These are phyloP conservation scores for Cyclopterus lumpus DNA, from an alignment of 2,797 vertebrate species.

Conservation along the genomic window DNA sequence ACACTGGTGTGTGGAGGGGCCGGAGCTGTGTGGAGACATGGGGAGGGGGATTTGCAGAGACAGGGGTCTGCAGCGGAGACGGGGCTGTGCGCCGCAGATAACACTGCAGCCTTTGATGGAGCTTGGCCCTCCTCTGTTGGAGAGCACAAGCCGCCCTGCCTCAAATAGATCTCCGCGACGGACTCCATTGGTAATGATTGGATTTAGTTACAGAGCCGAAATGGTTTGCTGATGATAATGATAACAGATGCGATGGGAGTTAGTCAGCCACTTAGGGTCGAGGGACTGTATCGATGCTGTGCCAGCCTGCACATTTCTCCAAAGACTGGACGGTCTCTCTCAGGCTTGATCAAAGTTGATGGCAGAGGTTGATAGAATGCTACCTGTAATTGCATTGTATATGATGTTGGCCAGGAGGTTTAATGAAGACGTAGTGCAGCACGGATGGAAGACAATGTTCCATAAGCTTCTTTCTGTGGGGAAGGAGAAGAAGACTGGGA, in stretches of 20 bases:
- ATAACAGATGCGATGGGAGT: slow-evolving; percentile 77
- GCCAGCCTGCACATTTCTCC: slow-evolving; percentile 65
- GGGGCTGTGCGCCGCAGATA: slow-evolving; percentile 78
- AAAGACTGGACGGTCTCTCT: slow-evolving; percentile 34
- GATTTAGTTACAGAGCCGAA: slow-evolving; percentile 77
- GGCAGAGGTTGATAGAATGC: slow-evolving; percentile 57
- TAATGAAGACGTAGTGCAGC: slow-evolving; percentile 56
- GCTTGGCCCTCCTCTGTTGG: slow-evolving; percentile 61
- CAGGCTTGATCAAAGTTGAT: slow-evolving; percentile 60
- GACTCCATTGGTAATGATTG: slow-evolving; percentile 78
- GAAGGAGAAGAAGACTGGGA: slow-evolving; percentile 9
- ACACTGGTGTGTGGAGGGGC: slow-evolving; percentile 60
- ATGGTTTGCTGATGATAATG: slow-evolving; percentile 74
- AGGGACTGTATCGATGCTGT: slow-evolving; percentile 49
- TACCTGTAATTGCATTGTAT: slow-evolving; percentile 73
- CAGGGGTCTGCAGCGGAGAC: slow-evolving; percentile 68
- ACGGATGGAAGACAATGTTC: slow-evolving; percentile 31
- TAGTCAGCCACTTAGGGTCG: slow-evolving; percentile 66
- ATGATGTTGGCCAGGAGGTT: slow-evolving; percentile 34
- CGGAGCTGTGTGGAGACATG: slow-evolving; percentile 40
- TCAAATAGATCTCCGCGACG: slow-evolving; percentile 65
- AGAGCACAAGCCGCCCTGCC: slow-evolving; percentile 58
- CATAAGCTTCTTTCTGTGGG: slow-evolving; percentile 22
- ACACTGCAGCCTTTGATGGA: slow-evolving; percentile 79
- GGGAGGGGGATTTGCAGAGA: slow-evolving; percentile 63